Percentiles rank a stretch among this genome's conserved stretches.
phyloP scores from a whole-genome alignment of 64 coral and sea anemone species.

The Porites lutea region DNA sequence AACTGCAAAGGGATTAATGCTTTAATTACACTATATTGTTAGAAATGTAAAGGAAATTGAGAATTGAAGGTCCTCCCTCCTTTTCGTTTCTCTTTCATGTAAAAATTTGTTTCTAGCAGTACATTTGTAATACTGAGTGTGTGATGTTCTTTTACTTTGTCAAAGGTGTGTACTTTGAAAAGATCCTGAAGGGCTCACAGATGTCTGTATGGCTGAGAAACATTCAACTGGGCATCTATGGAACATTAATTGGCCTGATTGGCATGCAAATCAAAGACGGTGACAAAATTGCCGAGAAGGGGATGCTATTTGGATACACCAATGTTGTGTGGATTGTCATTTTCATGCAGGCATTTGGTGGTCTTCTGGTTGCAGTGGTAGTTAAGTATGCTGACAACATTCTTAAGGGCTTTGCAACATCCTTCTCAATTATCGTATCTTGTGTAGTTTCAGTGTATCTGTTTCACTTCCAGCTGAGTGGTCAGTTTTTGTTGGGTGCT shows the following conservation, averaged over 20 bases:
- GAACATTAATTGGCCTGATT: slow-evolving; percentile 75
- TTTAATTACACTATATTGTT: too few species aligned
- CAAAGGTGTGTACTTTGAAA: slow-evolving; percentile 98
- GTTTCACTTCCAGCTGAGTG: slow-evolving; percentile 85
- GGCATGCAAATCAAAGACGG: slow-evolving; percentile 97
- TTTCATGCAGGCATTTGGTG: slow-evolving; percentile 94
- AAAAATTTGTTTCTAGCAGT: not conserved
- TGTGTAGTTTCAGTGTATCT: slow-evolving; percentile 86
- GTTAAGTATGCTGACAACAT: slow-evolving; percentile 99
- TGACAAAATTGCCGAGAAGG: slow-evolving; percentile 80
- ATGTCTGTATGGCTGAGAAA: slow-evolving; percentile 94
- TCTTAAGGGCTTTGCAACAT: slow-evolving; percentile 97
- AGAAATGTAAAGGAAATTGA: too few species aligned
- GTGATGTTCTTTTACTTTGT: not conserved
- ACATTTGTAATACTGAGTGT: not conserved
- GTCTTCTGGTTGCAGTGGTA: slow-evolving; percentile 93
- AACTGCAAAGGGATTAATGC: too few species aligned
- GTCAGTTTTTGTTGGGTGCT: slow-evolving; percentile 82
- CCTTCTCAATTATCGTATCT: slow-evolving; percentile 92
- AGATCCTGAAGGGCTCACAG: slow-evolving; percentile 90
- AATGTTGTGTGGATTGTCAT: slow-evolving; percentile 89
- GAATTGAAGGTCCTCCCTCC: too few species aligned
- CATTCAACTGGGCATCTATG: slow-evolving; percentile 87
- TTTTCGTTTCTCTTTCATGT: too few species aligned
- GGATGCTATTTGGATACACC: slow-evolving; percentile 86